Conservation (phyloP, 2,888 invertebrate species). For the Apotomis turbidana region DNA sequence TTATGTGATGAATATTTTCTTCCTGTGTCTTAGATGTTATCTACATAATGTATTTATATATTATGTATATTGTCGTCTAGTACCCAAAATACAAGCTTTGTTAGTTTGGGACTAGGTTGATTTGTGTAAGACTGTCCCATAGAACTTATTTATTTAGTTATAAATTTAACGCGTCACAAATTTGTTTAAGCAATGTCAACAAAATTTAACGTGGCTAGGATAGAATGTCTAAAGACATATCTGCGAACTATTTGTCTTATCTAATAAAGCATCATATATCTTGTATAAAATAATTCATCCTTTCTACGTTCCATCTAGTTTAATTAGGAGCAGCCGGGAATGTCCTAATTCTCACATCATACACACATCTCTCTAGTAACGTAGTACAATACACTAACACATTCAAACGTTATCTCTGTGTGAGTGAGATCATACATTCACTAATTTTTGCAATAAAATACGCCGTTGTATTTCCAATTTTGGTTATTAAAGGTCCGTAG, state of each 20-base stretch:
- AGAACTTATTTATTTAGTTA: too few species aligned
- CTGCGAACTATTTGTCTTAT: not conserved
- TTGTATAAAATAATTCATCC: slow-evolving; percentile 53
- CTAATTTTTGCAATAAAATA: slow-evolving; percentile 26
- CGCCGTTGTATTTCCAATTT: slow-evolving; percentile 19
- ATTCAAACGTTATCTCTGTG: slow-evolving; percentile 44
- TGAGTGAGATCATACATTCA: slow-evolving; percentile 49
- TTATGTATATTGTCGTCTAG: too few species aligned
- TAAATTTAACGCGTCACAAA: too few species aligned
- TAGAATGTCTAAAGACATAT: not conserved
- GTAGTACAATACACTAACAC: slow-evolving; percentile 71
- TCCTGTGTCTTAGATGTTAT: too few species aligned
- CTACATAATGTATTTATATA: too few species aligned
- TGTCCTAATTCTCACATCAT: slow-evolving; percentile 76
- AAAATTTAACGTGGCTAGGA: too few species aligned
- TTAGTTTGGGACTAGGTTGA: too few species aligned
- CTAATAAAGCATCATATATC: not conserved
- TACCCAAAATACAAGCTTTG: too few species aligned
- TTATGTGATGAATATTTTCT: too few species aligned
- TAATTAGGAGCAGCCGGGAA: slow-evolving; percentile 73
- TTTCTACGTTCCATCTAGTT: slow-evolving; percentile 57
- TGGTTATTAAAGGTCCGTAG: slow-evolving; percentile 17
- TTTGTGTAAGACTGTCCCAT: too few species aligned
- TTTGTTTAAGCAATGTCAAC: too few species aligned
- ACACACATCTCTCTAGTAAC: slow-evolving; percentile 76